Conservation (phyloP, 53 echinoderm and acorn worm genomes). For the Patiria pectinifera region DNA sequence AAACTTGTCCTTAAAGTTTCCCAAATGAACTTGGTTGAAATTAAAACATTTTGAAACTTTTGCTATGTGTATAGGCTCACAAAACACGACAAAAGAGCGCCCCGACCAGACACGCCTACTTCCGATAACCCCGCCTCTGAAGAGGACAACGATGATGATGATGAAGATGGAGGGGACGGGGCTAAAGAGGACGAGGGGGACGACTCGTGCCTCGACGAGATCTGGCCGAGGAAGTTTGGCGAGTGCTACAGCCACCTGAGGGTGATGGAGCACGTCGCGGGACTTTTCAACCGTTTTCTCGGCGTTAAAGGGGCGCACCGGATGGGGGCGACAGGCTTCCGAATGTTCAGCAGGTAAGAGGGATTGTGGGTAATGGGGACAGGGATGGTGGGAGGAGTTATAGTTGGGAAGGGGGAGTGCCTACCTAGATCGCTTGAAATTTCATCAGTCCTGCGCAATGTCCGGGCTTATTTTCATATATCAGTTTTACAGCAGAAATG, state of each 20-base stretch:
- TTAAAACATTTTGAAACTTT: not conserved
- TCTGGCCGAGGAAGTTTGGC: conserved; percentile 82
- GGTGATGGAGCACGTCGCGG: conserved; percentile 83
- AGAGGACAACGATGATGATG: conserved; percentile 49
- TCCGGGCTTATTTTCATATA: too few species aligned
- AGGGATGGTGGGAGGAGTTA: too few species aligned
- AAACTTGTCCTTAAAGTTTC: too few species aligned
- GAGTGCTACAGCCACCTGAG: conserved; percentile 74
- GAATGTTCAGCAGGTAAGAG: conserved; percentile 82
- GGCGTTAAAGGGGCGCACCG: conserved; percentile 76
- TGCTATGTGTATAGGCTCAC: not conserved
- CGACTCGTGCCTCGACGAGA: conserved; percentile 82
- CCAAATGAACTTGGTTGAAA: too few species aligned
- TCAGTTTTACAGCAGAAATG: too few species aligned
- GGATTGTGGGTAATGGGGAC: not conserved
- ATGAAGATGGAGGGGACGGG: conserved; percentile 57
- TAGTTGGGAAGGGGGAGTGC: too few species aligned
- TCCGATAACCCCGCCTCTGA: conserved; percentile 32
- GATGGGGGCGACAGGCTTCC: conserved; percentile 88
- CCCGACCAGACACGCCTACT: conserved; percentile 8
- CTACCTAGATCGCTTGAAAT: too few species aligned
- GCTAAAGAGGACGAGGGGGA: conserved; percentile 52
- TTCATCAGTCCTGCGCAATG: too few species aligned
- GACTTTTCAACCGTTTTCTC: conserved; percentile 76
- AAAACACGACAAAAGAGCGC: not conserved